Percentiles rank a stretch among this genome's conserved stretches.
phyloP scores from a whole-genome alignment of 1,140 invertebrate genomes.

The Maniola jurtina region DNA sequence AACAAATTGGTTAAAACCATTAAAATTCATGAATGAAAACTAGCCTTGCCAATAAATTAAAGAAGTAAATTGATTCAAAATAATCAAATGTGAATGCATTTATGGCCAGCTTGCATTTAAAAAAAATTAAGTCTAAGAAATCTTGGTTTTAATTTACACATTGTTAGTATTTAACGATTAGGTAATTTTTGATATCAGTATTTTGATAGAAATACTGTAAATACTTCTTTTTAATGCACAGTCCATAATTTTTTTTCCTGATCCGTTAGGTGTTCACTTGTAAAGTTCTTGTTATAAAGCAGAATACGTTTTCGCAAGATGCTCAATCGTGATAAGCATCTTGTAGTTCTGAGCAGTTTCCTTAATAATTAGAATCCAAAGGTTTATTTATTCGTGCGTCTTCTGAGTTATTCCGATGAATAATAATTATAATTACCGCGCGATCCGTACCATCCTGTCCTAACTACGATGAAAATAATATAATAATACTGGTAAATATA shows the following conservation, averaged over 20 bases:
- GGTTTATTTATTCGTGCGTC: constrained; percentile 34
- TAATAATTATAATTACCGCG: constrained; percentile 44
- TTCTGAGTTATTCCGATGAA: constrained; percentile 42
- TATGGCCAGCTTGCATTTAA: no score
- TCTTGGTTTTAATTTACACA: no score
- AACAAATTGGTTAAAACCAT: neutral
- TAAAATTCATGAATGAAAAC: neutral
- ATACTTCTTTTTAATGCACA: no score
- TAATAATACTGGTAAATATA: neutral
- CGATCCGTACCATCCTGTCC: constrained; percentile 38
- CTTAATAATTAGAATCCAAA: constrained; percentile 47
- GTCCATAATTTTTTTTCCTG: no score
- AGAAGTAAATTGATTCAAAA: no score
- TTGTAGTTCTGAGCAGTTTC: constrained; percentile 28
- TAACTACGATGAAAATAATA: constrained; percentile 42
- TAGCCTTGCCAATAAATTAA: no score
- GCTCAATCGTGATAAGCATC: constrained; percentile 35
- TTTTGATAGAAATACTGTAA: no score
- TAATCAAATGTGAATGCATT: no score
- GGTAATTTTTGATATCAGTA: no score
- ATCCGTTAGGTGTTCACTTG: no score
- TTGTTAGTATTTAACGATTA: no score
- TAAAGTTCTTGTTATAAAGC: constrained; percentile 14
- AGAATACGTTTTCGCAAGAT: constrained; percentile 15
- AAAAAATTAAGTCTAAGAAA: no score